Evolutionary conservation across 1,140 invertebrate genomes (phyloP), one percentile per base, ranked within the genome.

Genomic region (Leptinotarsa lineolata): DNA sequence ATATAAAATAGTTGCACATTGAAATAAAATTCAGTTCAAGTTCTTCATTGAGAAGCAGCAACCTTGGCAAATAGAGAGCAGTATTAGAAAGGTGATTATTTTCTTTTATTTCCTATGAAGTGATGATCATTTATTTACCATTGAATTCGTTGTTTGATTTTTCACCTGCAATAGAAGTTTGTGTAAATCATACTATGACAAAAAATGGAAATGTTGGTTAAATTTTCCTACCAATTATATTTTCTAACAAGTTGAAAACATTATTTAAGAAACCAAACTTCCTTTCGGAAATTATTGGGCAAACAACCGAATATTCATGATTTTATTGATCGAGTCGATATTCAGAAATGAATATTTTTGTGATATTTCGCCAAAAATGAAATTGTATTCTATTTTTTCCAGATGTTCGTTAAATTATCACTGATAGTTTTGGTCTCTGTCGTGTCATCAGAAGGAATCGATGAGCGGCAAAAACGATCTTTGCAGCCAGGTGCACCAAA

Each of bases 401-500:
- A 54, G 48, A 54, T 54, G 48, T 54, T 54, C 4, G 48, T 54
- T 12, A 15, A 54, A n/a, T 16, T 54, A 1, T 54, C 48, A 54
- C 13, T n/a, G 48, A 54, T 54, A 54, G 0, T 54, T 54, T n/a
- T 54, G 13, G 13, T 54, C 3, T 54, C 48, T 5, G 11, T 54
- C 15, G n/a, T 54, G 13, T 54, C 48, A 54, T 15, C 48, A 4
- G 15, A 15, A 54, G 16, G 13, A 54, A 54, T 13, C 1, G 48
- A 54, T 54, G 48, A 54, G 0, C 67, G 67, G n/a, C 76, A 11
- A 16, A 66, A 44, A 44, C 44, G 65, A 46, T 67, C 65, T 3
- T 39, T 24, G 0, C 71, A 70, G 30, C 77, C 74, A 12, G 60
- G 72, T 30, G n/a, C 74, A 16, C 45, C 46, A 30, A 73, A 73